Base-by-base conservation (phyloP, 2,888 invertebrate genomes). In the Clanis bilineata region DNA sequence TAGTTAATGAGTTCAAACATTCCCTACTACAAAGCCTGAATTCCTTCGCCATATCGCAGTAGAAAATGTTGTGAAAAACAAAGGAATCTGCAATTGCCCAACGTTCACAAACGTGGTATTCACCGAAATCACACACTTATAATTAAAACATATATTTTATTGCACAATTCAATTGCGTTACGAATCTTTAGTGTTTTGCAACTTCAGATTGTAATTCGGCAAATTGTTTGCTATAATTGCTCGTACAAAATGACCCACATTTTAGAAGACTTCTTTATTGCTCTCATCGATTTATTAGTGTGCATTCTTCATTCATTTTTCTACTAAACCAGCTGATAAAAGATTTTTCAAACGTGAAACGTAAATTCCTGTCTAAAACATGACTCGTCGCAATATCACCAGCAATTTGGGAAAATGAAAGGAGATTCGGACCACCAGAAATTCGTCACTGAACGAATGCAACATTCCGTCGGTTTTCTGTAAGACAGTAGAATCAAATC, bases 151-250 rank as follows among this genome's bases (percentile, higher is more conserved):
- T 32, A 51, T 32, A 51, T 32, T 28, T 51, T 51, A 51, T 51
- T 51, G 18, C 51, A 32, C 51, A 51, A 51, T 28, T 2, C 25
- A 25, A 28, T 51, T 51, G 32, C 51, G 32, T 51, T 51, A 32
- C 51, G 51, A 51, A 51, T 51, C 32, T 51, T 51, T 51, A 41
- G n/a, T 54, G 25, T 58, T 69, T 68, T 60, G 41, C 57, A 60
- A 61, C 64, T 44, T 66, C 61, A 28, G 18, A 18, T 32, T 18
- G 51, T 51, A 51, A 51, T 51, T 47, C 3, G n/a, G 47, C 2
- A 36, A 36, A 28, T 25, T 25, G 28, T 47, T 25, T 9, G 18
- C 10, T 4, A 51, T 28, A 21, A 28, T 18, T 32, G 32, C 18
- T 47, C 25, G 15, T 12, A 51, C 18, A 51, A 51, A 15, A 1